Evolutionary conservation across 2,888 invertebrate genomes (phyloP), one percentile per base, ranked within the genome.

Genomic region (Tromatobia lineatoria): DNA sequence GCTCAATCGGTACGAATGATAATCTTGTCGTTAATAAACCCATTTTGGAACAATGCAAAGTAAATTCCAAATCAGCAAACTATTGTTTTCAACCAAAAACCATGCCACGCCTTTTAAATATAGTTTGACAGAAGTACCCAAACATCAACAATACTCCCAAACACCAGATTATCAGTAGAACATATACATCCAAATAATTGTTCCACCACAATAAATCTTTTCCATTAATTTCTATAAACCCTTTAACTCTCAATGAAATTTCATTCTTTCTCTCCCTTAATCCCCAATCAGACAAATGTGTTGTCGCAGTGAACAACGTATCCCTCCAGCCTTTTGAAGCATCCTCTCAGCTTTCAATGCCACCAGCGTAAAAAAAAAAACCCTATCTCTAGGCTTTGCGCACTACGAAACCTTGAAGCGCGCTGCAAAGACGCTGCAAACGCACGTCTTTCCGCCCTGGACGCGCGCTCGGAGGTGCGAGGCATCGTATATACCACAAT

Each of bases 1-100:
- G 59, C 50, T 81, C 81, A 70, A 81, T 78, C 80, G 50, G 67
- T 73, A n/a, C 29, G 6, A 42, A 42, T 2, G 42, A 42, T 42
- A 1, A 10, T 10, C 8, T 42, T 42, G 42, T 7, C 3, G 42
- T 42, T 42, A 42, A 42, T 47, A 47, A 47, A 15, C 3, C 1
- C 10, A 47, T 15, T 1, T 47, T 15, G 4, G 15, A 47, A 47
- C 13, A 47, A 13, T 15, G 4, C 47, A 15, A 47, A 15, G 2
- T 15, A 47, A 15, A 47, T 47, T 15, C 15, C n/a, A n/a, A n/a
- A n/a, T n/a, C n/a, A n/a, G n/a, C n/a, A n/a, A n/a, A n/a, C n/a
- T n/a, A n/a, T n/a, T n/a, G n/a, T n/a, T n/a, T n/a, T n/a, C n/a
- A n/a, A n/a, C n/a, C n/a, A n/a, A n/a, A n/a, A n/a, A n/a, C n/a